Base-by-base conservation (phyloP, 2,888 invertebrate genomes). In the Sinotaia quadrata region DNA sequence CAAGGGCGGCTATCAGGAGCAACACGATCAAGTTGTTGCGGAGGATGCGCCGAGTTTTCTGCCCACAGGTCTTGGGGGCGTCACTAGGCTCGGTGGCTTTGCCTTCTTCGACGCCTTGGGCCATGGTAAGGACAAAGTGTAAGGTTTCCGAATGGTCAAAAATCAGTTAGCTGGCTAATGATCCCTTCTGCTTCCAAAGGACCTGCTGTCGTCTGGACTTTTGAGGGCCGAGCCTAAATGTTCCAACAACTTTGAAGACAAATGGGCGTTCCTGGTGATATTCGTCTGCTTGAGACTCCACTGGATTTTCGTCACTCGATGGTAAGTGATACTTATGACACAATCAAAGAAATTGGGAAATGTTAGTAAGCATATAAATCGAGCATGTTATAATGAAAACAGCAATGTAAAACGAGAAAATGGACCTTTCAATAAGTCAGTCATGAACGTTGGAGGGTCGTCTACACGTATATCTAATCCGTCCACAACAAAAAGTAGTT, bases 1-100 rank as follows among this genome's bases (percentile, higher is more conserved):
- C 24, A 37, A 92, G 91, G 2, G 89, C 88, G 0, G 86, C 69
- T 36, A 92, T 89, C 3, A 92, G 92, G 60, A 91, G 84, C 57
- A 91, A 88, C 73, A 92, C 88, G 67, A 92, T 88, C 72, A 91
- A 78, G 81, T 92, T 80, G 49, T 71, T 65, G 21, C 58, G 68
- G n/a, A 75, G 24, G 2, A 69, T 10, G 15, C 31, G 34, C 34
- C 52, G 44, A 2, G 68, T n/a, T 34, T 67, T 71, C 49, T 62
- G 47, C 2, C 61, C 33, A 4, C 21, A 56, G 1, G 72, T 69
- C 29, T 27, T 33, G 15, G 56, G 18, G 2, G 24, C 18, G 34
- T 31, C 29, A 12, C 34, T 34, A 15, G 15, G 37, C 29, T 52
- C 52, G 4, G 49, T 31, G 21, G 24, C 27, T n/a, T 15, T 7